These are phyloP conservation scores for Bergia sp. DNA, from an alignment of 92 coral and sea anemone species.

Conservation along the genomic window DNA sequence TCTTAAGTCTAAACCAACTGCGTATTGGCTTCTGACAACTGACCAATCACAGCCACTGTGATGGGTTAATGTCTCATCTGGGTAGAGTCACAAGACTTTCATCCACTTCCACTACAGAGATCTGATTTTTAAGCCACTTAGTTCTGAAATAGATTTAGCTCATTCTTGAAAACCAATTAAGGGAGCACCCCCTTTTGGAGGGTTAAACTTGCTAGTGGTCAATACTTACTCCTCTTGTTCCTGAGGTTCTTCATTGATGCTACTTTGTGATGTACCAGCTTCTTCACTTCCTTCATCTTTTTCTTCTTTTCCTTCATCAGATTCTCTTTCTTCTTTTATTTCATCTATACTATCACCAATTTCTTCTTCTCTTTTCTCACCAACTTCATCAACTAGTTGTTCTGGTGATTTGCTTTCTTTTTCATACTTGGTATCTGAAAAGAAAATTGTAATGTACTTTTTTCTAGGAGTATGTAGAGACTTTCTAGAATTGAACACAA, in stretches of 20 bases:
- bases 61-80: too few relatives aligned
- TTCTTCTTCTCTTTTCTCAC: background rate
- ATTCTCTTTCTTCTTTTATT: constrained; percentile 40
- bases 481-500: too few relatives aligned
- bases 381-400: background rate
- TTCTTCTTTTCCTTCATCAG: constrained; percentile 16
- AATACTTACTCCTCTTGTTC: constrained; percentile 68
- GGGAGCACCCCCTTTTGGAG: too few relatives aligned
- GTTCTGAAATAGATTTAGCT: too few relatives aligned
- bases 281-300: constrained; percentile 5
- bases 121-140: too few relatives aligned
- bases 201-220: background rate
- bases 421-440: background rate
- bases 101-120: too few relatives aligned
- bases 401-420: background rate
- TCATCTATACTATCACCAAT: constrained; percentile 24
- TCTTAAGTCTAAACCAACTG: too few relatives aligned
- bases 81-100: too few relatives aligned
- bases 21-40: too few relatives aligned
- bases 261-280: constrained; percentile 13
- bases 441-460: background rate
- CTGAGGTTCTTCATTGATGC: constrained; percentile 24
- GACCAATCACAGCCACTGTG: too few relatives aligned
- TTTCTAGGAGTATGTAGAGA: too few relatives aligned
- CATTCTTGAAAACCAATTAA: too few relatives aligned